Evolutionary conservation across 2,888 invertebrate genomes (phyloP), one percentile per base, ranked within the genome.

Genomic region (Erebia aethiops): DNA sequence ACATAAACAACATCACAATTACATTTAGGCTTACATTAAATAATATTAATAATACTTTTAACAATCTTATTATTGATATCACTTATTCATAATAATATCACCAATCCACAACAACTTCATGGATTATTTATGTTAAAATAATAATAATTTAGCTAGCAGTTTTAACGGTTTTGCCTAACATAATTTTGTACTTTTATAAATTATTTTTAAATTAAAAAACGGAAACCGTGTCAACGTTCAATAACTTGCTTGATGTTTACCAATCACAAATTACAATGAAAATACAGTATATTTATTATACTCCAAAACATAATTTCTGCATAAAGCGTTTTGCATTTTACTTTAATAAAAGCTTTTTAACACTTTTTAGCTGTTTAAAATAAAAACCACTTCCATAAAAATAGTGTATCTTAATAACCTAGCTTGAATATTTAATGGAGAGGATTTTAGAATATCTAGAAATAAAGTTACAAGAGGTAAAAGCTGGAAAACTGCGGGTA

Each of bases 31-130:
- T 43, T 46, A 9, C 10, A 41, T 35, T 11, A 11, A 46, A 46
- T 43, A 43, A 61, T 2, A 61, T 18, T 61, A 61, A 60, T 60
- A 60, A 60, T 60, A 60, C 41, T 43, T 61, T 61, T 18, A 16
- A 43, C 10, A 43, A 61, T 61, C 61, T 61, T 61, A 43, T 1
- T 26, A 58, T 58, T 58, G 57, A 61, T 13, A 61, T 18, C 3
- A 35, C 35, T 58, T 61, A 43, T 61, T 18, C 16, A 16, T 16
- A 11, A 43, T 26, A 26, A 26, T 26, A 60, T 60, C 16, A 60
- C 41, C 43, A 58, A 35, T 13, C n/a, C 21, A 26, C 7, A 56
- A 21, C 26, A 58, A 58, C 9, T 41, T 41, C 9, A 60, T 60
- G n/a, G 58, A 58, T 26, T 35, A 1, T 58, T 2, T 4, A 56